These are phyloP conservation scores for Xestia c-nigrum DNA, from an alignment of 2,888 invertebrate species.

Conservation along the genomic window DNA sequence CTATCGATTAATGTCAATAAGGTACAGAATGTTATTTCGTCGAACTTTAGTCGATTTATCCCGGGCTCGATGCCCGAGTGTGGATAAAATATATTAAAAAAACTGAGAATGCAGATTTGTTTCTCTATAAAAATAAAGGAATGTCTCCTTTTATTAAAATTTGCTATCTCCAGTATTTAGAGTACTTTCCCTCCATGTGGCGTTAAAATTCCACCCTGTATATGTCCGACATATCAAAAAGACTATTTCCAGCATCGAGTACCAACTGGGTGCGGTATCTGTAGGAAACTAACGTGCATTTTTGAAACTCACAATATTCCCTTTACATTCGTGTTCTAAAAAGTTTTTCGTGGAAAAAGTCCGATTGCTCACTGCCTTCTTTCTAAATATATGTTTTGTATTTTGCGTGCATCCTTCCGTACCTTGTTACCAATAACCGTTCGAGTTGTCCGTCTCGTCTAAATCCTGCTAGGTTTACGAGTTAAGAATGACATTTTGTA, in stretches of 20 bases:
- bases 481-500: neutral
- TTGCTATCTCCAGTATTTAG: no score
- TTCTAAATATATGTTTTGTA: conserved; percentile 32
- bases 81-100: no score
- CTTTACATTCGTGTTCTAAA: conserved; percentile 43
- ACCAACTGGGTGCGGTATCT: conserved; percentile 12
- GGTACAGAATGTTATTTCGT: no score
- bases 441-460: neutral
- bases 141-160: no score
- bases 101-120: no score
- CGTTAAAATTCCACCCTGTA: neutral
- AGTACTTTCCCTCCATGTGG: no score
- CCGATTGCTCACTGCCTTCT: conserved; percentile 42
- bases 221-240: conserved; percentile 23
- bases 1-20: no score
- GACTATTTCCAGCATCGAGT: conserved; percentile 9
- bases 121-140: no score
- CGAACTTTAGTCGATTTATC: no score
- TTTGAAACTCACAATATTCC: conserved; percentile 50
- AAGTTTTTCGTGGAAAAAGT: conserved; percentile 37
- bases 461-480: neutral
- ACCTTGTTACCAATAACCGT: conserved; percentile 23
- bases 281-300: conserved; percentile 31
- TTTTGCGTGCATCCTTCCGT: neutral
- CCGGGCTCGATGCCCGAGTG: no score